Evolutionary conservation across 1,140 invertebrate species (phyloP).

Genomic region (Hormaphis cornu): DNA sequence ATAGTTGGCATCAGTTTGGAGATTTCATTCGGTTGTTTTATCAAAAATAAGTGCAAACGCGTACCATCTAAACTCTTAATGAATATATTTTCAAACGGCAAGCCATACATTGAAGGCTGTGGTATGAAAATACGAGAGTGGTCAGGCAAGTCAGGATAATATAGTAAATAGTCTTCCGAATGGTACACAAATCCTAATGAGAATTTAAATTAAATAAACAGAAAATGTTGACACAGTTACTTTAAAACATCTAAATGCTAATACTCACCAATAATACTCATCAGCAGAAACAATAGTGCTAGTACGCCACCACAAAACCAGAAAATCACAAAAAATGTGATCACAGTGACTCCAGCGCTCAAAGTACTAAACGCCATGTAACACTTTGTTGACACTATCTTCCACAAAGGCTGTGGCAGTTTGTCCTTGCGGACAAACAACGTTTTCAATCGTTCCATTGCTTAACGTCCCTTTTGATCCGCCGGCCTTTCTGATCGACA

Average conservation of each 20-base stretch:
- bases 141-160: constrained; percentile 77
- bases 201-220: constrained; percentile 39
- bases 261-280: constrained; percentile 55
- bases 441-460: constrained; percentile 1
- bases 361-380: constrained; percentile 10
- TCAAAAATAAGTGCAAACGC: constrained; percentile 75
- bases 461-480: no score
- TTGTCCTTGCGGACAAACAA: not conserved
- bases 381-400: constrained; percentile 17
- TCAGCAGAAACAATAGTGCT: constrained; percentile 57
- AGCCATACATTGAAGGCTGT: constrained; percentile 67
- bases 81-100: constrained; percentile 77
- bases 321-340: constrained; percentile 63
- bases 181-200: constrained; percentile 68
- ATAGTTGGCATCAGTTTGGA: constrained; percentile 60
- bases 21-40: constrained; percentile 62
- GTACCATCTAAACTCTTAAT: constrained; percentile 68
- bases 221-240: constrained; percentile 1
- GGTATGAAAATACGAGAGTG: constrained; percentile 79
- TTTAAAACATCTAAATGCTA: not conserved
- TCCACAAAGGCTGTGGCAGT: not conserved
- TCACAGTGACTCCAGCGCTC: constrained; percentile 46
- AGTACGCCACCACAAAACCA: constrained; percentile 69
- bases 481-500: no score
- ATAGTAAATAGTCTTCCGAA: constrained; percentile 74